A percentile compares a stretch with the other conserved stretches of the same genome.
phyloP scores from a whole-genome alignment of 2,888 invertebrate genomes.

The Halictus ligatus region DNA sequence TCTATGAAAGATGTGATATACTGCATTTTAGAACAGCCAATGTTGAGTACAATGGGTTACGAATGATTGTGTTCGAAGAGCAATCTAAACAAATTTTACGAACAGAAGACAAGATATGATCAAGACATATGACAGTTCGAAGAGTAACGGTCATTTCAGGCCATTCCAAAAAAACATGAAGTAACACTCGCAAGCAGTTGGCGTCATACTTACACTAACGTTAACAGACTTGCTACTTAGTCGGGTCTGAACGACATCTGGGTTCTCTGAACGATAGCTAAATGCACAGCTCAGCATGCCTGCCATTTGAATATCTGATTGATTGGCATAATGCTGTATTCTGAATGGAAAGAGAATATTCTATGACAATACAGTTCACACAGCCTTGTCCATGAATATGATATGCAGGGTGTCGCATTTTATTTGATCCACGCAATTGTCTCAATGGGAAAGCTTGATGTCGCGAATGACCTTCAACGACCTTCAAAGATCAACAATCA shows the following conservation, averaged over 20 bases:
- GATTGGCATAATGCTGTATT: slow-evolving; percentile 92
- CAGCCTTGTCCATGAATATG: background rate
- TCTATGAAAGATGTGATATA: slow-evolving; percentile 53
- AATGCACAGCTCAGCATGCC: slow-evolving; percentile 97
- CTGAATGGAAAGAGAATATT: slow-evolving; percentile 82
- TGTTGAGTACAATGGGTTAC: slow-evolving; percentile 11
- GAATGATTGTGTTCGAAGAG: slow-evolving; percentile 17
- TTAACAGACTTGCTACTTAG: slow-evolving; percentile 86
- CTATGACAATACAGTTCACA: background rate
- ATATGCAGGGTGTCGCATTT: background rate
- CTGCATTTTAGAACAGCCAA: slow-evolving; percentile 39
- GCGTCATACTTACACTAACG: slow-evolving; percentile 84
- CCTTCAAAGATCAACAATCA: background rate
- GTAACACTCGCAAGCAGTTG: slow-evolving; percentile 3
- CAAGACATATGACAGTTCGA: slow-evolving; percentile 37
- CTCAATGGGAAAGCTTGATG: background rate
- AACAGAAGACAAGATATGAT: slow-evolving; percentile 59
- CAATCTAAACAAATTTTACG: slow-evolving; percentile 17
- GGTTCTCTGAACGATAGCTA: slow-evolving; percentile 88
- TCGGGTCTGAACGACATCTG: slow-evolving; percentile 83
- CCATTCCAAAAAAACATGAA: slow-evolving; percentile 36
- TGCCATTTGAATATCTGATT: slow-evolving; percentile 96
- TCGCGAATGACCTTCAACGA: background rate
- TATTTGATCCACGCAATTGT: background rate
- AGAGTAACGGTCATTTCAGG: slow-evolving; percentile 36